Base-by-base conservation (phyloP, 2,888 invertebrate genomes). In the Rhagonycha fulva region DNA sequence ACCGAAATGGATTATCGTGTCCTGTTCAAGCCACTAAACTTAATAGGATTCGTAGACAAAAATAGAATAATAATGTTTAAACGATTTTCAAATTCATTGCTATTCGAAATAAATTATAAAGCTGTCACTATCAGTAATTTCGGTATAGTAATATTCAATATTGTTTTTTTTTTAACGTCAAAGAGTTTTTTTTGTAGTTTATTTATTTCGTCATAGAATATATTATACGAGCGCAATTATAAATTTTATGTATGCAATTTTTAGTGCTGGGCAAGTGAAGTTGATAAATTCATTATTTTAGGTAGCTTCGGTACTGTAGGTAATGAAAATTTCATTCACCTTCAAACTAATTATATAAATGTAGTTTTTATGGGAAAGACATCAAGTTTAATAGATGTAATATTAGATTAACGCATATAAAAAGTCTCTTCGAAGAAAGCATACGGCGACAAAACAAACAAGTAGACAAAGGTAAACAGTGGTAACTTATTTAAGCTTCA, bases 391-490 rank as follows among this genome's bases (percentile, higher is more conserved):
- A 77, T 77, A 77, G 75, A 72, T 77, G 30, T 28, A 74, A 74
- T 74, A 77, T 77, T 77, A 77, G 77, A 75, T 77, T 77, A 75
- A 72, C 77, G 70, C 77, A 70, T 77, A 75, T 74, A 74, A 72
- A 77, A 70, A 62, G 72, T 14, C 61, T 70, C 61, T 68, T 69
- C 61, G 68, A 74, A 66, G 69, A 71, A 71, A 66, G 63, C 23
- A 24, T 24, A 19, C 63, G 26, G 63, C 68, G 70, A 68, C 74
- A 73, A 73, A 68, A 68, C 61, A 73, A 68, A 71, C 73, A 72
- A 66, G 47, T 32, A 61, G 71, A 62, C 67, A 71, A 72, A 69
- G 62, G 76, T 76, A 76, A 76, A 76, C 70, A 76, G 63, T 66
- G 68, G 72, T 72, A 72, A 72, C 61, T 19, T 69, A 19, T 76